phyloP scores from a whole-genome alignment of 2,113 vertebrate genomes.

The Engraulis encrasicolus region DNA sequence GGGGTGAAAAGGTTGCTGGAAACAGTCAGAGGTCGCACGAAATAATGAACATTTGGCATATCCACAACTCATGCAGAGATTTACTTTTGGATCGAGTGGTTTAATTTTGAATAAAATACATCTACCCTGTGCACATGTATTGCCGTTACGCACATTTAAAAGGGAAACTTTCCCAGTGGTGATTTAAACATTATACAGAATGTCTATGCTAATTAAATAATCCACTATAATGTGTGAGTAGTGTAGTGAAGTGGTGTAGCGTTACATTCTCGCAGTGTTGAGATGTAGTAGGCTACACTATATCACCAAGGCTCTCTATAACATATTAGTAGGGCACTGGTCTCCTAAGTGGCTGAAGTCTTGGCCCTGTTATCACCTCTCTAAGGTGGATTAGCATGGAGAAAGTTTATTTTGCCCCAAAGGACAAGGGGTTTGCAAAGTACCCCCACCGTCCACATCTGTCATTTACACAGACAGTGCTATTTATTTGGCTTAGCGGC shows the following conservation, averaged over 20 bases:
- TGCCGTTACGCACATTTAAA: too few relatives aligned
- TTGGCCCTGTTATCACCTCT: slow-evolving; percentile 29
- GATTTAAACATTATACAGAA: too few relatives aligned
- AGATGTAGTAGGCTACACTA: too few relatives aligned
- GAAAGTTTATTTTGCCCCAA: not conserved
- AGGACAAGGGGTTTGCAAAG: slow-evolving; percentile 35
- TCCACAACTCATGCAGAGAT: not conserved
- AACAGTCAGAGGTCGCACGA: not conserved
- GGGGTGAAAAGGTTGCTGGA: not conserved
- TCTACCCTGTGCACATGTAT: too few relatives aligned
- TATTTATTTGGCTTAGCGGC: slow-evolving; percentile 42
- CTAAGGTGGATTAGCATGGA: slow-evolving; percentile 45
- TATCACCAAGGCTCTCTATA: too few relatives aligned
- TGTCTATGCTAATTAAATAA: too few relatives aligned
- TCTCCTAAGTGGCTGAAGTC: not conserved
- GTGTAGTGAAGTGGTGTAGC: too few relatives aligned
- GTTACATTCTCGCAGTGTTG: too few relatives aligned
- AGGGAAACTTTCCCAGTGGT: too few relatives aligned
- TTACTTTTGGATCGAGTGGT: not conserved
- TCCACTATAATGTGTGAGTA: too few relatives aligned
- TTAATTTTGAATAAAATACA: too few relatives aligned
- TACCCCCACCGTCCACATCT: not conserved
- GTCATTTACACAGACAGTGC: not conserved
- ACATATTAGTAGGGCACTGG: not conserved
- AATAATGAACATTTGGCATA: not conserved